A percentile compares a stretch with the other conserved stretches of the same genome.
Conservation (phyloP, 2,113 vertebrate genomes). For the Lamprotornis superbus region DNA sequence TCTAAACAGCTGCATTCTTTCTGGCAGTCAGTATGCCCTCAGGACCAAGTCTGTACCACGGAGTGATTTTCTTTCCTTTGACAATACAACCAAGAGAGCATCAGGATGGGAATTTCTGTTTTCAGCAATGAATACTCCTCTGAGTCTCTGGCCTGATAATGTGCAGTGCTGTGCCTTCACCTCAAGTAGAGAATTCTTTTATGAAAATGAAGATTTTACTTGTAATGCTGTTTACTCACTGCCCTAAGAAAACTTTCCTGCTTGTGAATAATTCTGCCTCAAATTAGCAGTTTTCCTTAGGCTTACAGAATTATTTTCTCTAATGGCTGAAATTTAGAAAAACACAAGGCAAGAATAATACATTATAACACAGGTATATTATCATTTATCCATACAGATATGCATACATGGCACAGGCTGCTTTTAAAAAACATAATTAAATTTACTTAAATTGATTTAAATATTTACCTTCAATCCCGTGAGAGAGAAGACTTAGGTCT, state of each 20-base stretch:
- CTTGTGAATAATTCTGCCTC: background rate
- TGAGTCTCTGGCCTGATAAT: background rate
- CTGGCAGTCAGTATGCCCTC: background rate
- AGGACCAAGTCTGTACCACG: background rate
- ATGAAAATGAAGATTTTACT: background rate
- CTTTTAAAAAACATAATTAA: background rate
- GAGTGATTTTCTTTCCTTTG: background rate
- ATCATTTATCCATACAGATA: background rate
- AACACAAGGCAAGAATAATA: background rate
- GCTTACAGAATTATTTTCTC: background rate
- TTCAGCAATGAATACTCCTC: background rate
- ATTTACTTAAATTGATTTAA: background rate
- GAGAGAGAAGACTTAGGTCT: background rate
- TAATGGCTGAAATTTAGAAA: background rate
- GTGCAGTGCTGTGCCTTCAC: background rate
- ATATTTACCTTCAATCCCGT: conserved; percentile 17
- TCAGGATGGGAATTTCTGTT: background rate
- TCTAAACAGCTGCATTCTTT: background rate
- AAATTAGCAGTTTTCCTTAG: background rate
- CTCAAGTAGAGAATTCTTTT: background rate
- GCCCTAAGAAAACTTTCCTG: background rate
- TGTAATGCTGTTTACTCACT: background rate
- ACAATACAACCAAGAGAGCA: background rate
- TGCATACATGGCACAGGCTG: background rate
- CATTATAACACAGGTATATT: background rate